Evolutionary conservation across 2,888 invertebrate species (phyloP), one percentile per base, ranked within the genome.

Genomic region (Omphaloscelis lunosa): DNA sequence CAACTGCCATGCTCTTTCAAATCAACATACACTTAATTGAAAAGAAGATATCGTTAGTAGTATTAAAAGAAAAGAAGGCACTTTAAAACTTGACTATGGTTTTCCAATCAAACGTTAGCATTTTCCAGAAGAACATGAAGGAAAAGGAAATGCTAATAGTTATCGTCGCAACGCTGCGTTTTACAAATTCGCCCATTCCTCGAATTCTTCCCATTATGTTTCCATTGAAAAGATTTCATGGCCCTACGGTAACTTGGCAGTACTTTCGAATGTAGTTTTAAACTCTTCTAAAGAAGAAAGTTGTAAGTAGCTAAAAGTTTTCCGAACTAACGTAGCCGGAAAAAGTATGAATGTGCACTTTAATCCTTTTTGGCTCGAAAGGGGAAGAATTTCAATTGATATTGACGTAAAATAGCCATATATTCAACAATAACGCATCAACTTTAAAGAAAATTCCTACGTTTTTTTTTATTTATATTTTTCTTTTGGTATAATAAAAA

Each of bases 401-500:
- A 70, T 72, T 41, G 61, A 77, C 58, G 65, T 45, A 61, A 72
- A 82, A 73, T 56, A 34, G 48, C 66, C 41, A 48, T 68, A 70
- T 27, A n/a, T 62, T 74, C 53, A 67, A 65, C 45, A 82, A 83
- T 62, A 77, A 39, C 61, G 65, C 71, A 75, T 77, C 53, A 29
- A 45, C 45, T 83, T 77, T 65, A 56, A 76, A 85, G 20, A 68
- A 72, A 85, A 34, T 77, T 77, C 12, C 58, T 59, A n/a, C 86
- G 20, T 72, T 71, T 75, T 66, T 53, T 69, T 74, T 61, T 61
- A 63, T 86, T 83, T 75, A 70, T 66, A 12, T 69, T 53, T 72
- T 74, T 72, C 39, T 73, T 82, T 72, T 78, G 51, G 79, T 75
- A 71, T 77, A 84, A 83, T 86, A 89, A 90, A 83, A 82, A 87